These are phyloP conservation scores for Tholera decimalis DNA, from an alignment of 2,888 invertebrate genomes.

Conservation along the genomic window DNA sequence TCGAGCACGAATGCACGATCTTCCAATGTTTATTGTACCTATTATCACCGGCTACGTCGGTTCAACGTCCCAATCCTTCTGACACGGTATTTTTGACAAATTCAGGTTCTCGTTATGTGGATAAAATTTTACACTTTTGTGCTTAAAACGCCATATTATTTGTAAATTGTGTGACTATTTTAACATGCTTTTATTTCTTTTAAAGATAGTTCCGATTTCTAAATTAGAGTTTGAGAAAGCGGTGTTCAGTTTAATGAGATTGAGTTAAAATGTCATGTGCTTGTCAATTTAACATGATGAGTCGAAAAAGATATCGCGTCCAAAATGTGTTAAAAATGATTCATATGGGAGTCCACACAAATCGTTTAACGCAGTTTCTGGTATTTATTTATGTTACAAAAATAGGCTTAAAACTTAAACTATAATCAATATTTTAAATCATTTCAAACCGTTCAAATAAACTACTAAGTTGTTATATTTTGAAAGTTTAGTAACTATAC, in stretches of 20 bases:
- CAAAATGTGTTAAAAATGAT: not conserved
- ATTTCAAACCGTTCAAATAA: too few relatives aligned
- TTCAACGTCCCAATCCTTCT: conserved; percentile 83
- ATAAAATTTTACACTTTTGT: conserved; percentile 39
- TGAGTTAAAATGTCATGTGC: conserved; percentile 9
- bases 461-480: too few relatives aligned
- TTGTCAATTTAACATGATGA: not conserved
- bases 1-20: conserved; percentile 78
- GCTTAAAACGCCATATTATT: conserved; percentile 32
- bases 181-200: conserved; percentile 18
- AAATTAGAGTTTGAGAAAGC: conserved; percentile 17
- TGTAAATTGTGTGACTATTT: conserved; percentile 18
- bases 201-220: conserved; percentile 27
- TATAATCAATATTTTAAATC: too few relatives aligned
- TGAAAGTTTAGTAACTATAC: too few relatives aligned
- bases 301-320: not conserved
- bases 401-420: too few relatives aligned
- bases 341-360: too few relatives aligned
- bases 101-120: conserved; percentile 49
- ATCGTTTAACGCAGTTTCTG: too few relatives aligned
- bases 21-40: conserved; percentile 83
- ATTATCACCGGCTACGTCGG: conserved; percentile 84
- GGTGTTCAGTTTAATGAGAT: conserved; percentile 12
- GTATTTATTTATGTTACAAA: too few relatives aligned
- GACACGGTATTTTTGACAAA: conserved; percentile 67